These are phyloP conservation scores for Phaetusa simplex DNA, from an alignment of 2,113 vertebrate species.

Conservation along the genomic window DNA sequence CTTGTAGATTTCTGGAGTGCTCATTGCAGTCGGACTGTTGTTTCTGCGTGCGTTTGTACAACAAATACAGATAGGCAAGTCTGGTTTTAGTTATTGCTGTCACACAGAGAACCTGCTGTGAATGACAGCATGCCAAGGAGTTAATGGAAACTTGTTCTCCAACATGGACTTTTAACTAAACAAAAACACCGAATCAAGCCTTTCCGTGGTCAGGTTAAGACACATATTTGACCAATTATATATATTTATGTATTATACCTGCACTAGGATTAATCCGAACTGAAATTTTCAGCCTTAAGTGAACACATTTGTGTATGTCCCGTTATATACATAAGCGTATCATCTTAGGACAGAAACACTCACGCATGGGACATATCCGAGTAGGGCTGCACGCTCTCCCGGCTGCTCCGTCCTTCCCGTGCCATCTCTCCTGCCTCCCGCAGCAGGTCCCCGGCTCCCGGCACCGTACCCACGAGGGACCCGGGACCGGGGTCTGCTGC, in stretches of 20 bases:
- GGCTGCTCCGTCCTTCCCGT: not conserved
- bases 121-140: not conserved
- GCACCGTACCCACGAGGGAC: fast-evolving
- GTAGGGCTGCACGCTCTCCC: fast-evolving
- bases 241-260: not conserved
- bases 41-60: not conserved
- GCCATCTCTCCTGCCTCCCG: fast-evolving
- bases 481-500: fast-evolving
- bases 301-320: not conserved
- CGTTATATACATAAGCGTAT: not conserved
- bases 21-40: not conserved
- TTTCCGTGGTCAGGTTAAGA: not conserved
- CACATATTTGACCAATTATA: not conserved
- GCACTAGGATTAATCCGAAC: not conserved
- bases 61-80: not conserved
- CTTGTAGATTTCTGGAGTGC: not conserved
- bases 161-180: slow-evolving; percentile 1
- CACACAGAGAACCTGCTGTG: slow-evolving; percentile 5
- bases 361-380: not conserved
- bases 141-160: slow-evolving; percentile 13
- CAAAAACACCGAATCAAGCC: not conserved
- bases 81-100: slow-evolving; percentile 37
- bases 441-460: not conserved
- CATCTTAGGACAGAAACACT: not conserved
- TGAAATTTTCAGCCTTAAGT: not conserved